Conservation (phyloP, 2,797 vertebrate genomes). For the Pipistrellus pipistrellus region DNA sequence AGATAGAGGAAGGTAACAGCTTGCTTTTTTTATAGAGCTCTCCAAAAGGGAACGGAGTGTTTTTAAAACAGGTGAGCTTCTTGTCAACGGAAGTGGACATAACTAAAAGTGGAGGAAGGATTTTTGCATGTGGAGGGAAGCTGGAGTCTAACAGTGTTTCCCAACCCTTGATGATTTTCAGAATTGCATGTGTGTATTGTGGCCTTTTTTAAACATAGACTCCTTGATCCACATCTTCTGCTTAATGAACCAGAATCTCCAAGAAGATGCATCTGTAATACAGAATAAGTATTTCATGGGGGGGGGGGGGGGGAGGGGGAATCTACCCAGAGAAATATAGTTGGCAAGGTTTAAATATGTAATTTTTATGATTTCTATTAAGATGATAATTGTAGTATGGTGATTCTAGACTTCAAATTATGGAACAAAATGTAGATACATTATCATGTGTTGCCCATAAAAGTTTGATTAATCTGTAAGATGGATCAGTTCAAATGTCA, state of each 20-base stretch:
- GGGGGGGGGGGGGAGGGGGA: background rate
- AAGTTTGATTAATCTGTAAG: background rate
- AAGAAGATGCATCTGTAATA: background rate
- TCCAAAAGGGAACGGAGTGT: background rate
- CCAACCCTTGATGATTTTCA: background rate
- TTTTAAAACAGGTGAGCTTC: background rate
- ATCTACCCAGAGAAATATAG: background rate
- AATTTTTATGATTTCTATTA: constrained; percentile 34
- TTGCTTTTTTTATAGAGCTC: background rate
- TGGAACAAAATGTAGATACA: background rate
- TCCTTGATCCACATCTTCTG: background rate
- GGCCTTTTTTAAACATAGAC: constrained; percentile 32
- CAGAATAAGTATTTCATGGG: background rate
- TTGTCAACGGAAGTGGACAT: background rate
- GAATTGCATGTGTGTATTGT: background rate
- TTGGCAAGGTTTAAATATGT: background rate
- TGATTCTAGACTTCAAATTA: background rate
- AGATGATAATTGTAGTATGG: background rate
- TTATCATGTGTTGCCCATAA: background rate
- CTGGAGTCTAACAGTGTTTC: background rate
- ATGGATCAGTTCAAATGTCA: background rate
- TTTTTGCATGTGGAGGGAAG: background rate
- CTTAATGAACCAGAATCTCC: background rate
- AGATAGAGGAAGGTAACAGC: background rate
- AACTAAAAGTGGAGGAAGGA: background rate